Percentiles rank a stretch among this genome's conserved stretches.
Evolutionary conservation across 1,140 invertebrate genomes (phyloP).

Genomic region (Drosophila prosaltans): DNA sequence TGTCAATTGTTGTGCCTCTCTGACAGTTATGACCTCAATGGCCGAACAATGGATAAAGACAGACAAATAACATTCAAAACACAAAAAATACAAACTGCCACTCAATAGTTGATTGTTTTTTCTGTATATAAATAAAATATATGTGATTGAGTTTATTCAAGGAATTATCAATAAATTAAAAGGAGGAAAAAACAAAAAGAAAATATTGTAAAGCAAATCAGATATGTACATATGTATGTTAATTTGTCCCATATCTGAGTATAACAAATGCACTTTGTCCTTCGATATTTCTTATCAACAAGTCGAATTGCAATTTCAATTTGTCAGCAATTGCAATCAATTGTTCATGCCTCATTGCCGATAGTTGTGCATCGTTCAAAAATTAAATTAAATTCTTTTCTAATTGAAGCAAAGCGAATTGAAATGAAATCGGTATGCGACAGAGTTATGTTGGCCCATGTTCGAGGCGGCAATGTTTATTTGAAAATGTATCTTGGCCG

Average conservation of each 20-base stretch:
- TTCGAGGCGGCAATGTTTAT: conserved; percentile 51
- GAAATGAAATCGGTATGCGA: neutral
- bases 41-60: conserved; percentile 35
- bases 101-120: neutral
- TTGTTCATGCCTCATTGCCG: conserved; percentile 29
- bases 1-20: conserved; percentile 61
- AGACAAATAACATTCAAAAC: conserved; percentile 4
- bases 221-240: too few relatives aligned
- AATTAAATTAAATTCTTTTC: conserved; percentile 5
- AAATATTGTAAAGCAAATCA: neutral
- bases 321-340: conserved; percentile 32
- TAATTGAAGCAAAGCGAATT: neutral
- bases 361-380: conserved; percentile 21
- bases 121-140: neutral
- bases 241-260: too few relatives aligned
- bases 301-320: conserved; percentile 40
- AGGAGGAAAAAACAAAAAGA: neutral
- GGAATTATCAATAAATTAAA: conserved; percentile 7
- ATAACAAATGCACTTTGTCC: conserved; percentile 9
- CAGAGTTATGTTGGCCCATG: neutral
- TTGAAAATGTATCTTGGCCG: conserved; percentile 55
- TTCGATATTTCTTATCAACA: conserved; percentile 38
- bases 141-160: neutral
- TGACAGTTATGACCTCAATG: conserved; percentile 37
- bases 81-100: neutral